Evolutionary conservation across 1,140 invertebrate species (phyloP), one percentile per base, ranked within the genome.

Genomic region (Zaprionus davidi): DNA sequence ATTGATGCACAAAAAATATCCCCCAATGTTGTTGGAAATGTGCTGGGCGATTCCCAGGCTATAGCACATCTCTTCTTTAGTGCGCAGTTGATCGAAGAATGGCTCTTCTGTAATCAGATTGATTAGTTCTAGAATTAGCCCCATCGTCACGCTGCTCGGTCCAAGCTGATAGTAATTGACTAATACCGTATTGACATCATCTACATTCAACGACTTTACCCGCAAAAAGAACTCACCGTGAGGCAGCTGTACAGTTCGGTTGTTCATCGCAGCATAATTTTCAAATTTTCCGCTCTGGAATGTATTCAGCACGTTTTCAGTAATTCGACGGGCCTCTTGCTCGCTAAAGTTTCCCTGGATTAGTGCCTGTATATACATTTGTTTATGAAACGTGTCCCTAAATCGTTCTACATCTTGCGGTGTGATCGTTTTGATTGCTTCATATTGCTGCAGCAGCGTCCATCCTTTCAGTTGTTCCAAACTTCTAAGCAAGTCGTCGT

Each of bases 151-250:
- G 5, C 94, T 94, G 57, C 94, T 92, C 0, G 93, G 92, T 7
- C 96, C 96, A 13, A 94, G 95, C 93, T 99, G 98, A 93, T 98
- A 98, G 92, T 98, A 98, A 92, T 98, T 97, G n/a, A 95, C 96
- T 12, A 98, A 94, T 24, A 97, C 94, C 2, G 97, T 98, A 93
- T 98, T 98, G 6, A 94, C 94, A 82, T 98, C 97, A 1, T 94
- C 93, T 17, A 91, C 86, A 90, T 97, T 97, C 41, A 98, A 95
- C 22, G 95, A 96, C 71, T 94, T 92, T 15, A 96, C 93, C 53
- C 95, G 94, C 64, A 96, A 94, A 82, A 93, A 95, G 41, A 93
- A 93, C 63, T 95, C 94, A 4, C 96, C 96, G 9, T 93, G 41
- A 0, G 96, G 96, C 26, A 98, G 70, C 88, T 95, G 92, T 44